Base-by-base conservation (phyloP, 2,888 invertebrate genomes). In the Sinhomidia bicolor region DNA sequence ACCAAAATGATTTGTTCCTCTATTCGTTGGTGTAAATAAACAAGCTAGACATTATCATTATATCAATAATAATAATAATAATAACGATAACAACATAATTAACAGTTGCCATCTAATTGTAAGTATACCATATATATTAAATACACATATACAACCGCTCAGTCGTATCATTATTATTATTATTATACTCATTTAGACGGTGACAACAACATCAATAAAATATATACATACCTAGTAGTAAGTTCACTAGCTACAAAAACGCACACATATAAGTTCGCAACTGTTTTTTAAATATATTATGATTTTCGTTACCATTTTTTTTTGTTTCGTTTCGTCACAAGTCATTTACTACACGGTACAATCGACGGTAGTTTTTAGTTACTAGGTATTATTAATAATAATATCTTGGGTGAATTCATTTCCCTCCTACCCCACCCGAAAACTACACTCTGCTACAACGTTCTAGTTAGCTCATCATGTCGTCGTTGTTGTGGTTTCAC, bases 191-290 rank as follows among this genome's bases (percentile, higher is more conserved):
- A n/a, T 14, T n/a, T n/a, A 57, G 23, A 57, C 23, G 57, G 1
- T 51, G 9, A 62, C n/a, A 29, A 2, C n/a, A n/a, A n/a, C n/a
- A n/a, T n/a, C n/a, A n/a, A n/a, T n/a, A n/a, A n/a, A n/a, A n/a
- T n/a, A n/a, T n/a, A n/a, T n/a, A n/a, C n/a, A n/a, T n/a, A n/a
- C n/a, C n/a, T n/a, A n/a, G n/a, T n/a, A 62, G 26, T 62, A 29
- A 57, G 23, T 26, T 62, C 14, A 29, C 68, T 20, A 44, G 57
- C 41, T 41, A 20, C 36, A 71, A 29, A 74, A 54, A 26, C 76
- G 76, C 76, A 76, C 76, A 17, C 54, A 32, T 29, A 51, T 76
- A 76, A 76, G 76, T 76, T 76, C 76, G 51, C 76, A 76, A 23
- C 29, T 76, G 29, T 29, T 26, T 32, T 74, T 23, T 74, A 29